phyloP scores from a whole-genome alignment of 2,888 invertebrate genomes.

The Andrena hattorfiana region DNA sequence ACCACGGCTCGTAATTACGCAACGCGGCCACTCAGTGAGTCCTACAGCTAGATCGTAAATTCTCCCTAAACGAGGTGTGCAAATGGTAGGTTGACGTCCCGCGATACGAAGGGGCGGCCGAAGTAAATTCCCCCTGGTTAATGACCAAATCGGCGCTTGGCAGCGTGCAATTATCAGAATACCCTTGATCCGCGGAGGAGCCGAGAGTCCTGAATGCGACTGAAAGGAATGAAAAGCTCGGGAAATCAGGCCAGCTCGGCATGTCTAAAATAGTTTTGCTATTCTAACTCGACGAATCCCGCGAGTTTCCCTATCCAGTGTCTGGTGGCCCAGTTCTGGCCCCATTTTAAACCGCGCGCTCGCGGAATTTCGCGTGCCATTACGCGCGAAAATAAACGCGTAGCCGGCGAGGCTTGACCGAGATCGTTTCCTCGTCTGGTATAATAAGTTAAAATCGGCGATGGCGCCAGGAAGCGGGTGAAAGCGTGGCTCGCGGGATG shows the following conservation, averaged over 20 bases:
- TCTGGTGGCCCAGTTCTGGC: slow-evolving; percentile 39
- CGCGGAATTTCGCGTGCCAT: slow-evolving; percentile 47
- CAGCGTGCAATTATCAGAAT: neutral
- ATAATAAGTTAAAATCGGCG: neutral
- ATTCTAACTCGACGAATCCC: slow-evolving; percentile 1
- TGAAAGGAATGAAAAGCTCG: neutral
- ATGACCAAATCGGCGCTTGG: slow-evolving; percentile 50
- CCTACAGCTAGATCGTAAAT: slow-evolving; percentile 64
- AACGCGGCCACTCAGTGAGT: slow-evolving; percentile 37
- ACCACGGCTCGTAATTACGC: slow-evolving; percentile 54
- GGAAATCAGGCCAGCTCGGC: neutral
- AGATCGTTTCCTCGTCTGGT: slow-evolving; percentile 9
- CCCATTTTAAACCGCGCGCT: slow-evolving; percentile 7
- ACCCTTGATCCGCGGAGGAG: neutral
- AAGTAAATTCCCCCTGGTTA: slow-evolving; percentile 64
- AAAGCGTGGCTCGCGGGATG: slow-evolving; percentile 54
- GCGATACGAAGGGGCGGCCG: slow-evolving; percentile 19
- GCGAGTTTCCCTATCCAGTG: slow-evolving; percentile 15
- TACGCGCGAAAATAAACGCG: slow-evolving; percentile 24
- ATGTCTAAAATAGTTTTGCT: slow-evolving; percentile 2
- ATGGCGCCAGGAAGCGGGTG: slow-evolving; percentile 44
- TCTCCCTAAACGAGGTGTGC: slow-evolving; percentile 51
- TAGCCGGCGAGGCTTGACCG: slow-evolving; percentile 42
- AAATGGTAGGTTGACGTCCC: slow-evolving; percentile 47
- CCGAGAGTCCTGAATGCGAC: neutral